Evolutionary conservation across 2,113 vertebrate genomes (phyloP), one percentile per base, ranked within the genome.

Genomic region (Thamnaconus septentrionalis): DNA sequence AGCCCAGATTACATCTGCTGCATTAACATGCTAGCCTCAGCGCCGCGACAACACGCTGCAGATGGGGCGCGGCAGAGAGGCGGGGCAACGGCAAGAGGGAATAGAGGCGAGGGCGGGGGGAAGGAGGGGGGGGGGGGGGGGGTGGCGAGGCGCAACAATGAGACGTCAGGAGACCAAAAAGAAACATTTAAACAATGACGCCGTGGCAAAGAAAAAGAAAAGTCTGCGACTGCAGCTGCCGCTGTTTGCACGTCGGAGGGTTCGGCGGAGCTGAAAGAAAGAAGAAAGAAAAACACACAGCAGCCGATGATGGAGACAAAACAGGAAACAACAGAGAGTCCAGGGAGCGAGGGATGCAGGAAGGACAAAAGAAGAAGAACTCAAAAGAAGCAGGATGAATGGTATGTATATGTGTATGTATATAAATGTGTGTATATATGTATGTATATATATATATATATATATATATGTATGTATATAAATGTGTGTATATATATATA

Each of bases 21-120:
- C 66, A 87, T 86, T 88, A 83, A 71, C 83, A 83, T 88, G 87
- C 85, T 72, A 74, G 70, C 69, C 76, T 3, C 6, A 60, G 78
- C 55, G 47, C 61, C 57, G 53, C 43, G 18, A 31, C 18, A 51
- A 75, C 51, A 72, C 73, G 63, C 47, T 56, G 61, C 58, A 69
- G 65, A 75, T 52, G 65, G 69, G 59, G 44, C 18, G 31, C 56
- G 51, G 71, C 69, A 75, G 75, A 81, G 78, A 54, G 75, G 65
- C 5, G 61, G 66, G 44, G 43, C 41, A 61, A 59, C 18, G 64
- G 58, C 75, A 59, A 74, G 65, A 50, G 75, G 69, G 81, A 88
- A 84, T 80, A 75, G 52, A 47, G 49, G 6, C 41, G 70, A 69
- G 56, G 7, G 41, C 71, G 64, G 59, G 71, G 59, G 52, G 61